Evolutionary conservation across 2,113 vertebrate genomes (phyloP), one percentile per base, ranked within the genome.

Genomic region (Poecilia latipinna): DNA sequence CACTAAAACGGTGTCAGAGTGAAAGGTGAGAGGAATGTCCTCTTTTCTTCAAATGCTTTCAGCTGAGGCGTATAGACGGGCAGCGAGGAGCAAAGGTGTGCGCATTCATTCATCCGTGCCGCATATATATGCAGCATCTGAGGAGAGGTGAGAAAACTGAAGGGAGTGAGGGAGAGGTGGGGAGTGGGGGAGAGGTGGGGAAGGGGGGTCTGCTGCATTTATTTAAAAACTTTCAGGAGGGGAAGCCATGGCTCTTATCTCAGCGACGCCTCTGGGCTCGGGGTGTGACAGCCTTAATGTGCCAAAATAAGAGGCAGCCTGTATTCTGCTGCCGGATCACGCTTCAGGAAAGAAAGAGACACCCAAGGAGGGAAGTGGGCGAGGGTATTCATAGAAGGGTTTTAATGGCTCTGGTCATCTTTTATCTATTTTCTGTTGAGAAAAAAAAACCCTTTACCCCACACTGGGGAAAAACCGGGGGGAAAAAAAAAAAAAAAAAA

Each of bases 141-240:
- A 74, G 84, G 42, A 39, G 70, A 93, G 87, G 94, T 94, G 93
- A 91, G 88, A 94, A 93, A 86, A 93, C 86, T 88, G 90, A 90
- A 92, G 82, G 73, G 32, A 33, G 32, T 33, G 32, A n/a, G 6
- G 35, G 8, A 0, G 35, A 2, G 35, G n/a, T n/a, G n/a, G n/a
- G n/a, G n/a, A n/a, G n/a, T n/a, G 10, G 75, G 68, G 83, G 37
- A 32, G 65, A 93, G 87, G 86, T 90, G 90, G 87, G 86, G 90
- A 90, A 91, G 82, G 73, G 73, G 70, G 69, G 79, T 89, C 73
- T 63, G 72, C 63, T 54, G 78, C 79, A 82, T 88, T 79, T 78
- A 68, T 39, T 33, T 74, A 84, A 88, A 78, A 83, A 89, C 83
- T 91, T 91, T 87, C 70, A 82, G 89, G 73, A 48, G 72, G 68